Percentiles rank a stretch among this genome's conserved stretches.
Evolutionary conservation across 2,113 vertebrate species (phyloP).

Genomic region (Nothoprocta perdicaria): DNA sequence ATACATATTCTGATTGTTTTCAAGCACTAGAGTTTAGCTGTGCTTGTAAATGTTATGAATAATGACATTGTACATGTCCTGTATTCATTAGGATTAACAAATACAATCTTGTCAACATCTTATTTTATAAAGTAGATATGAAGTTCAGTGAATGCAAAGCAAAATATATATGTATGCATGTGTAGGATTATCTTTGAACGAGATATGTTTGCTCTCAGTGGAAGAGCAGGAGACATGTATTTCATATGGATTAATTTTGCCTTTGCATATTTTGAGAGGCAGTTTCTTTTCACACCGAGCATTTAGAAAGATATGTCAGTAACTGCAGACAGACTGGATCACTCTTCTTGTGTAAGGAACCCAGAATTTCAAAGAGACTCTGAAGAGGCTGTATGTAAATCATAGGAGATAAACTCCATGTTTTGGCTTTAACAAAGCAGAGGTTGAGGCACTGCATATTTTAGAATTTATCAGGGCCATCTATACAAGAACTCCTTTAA

Average conservation of each 20-base stretch:
- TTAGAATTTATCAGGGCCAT: no score
- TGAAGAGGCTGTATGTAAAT: not conserved
- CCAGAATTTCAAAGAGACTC: not conserved
- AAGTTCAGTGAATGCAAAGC: not conserved
- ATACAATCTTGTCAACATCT: not conserved
- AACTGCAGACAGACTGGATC: not conserved
- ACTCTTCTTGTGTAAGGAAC: not conserved
- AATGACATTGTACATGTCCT: not conserved
- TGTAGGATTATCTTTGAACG: not conserved
- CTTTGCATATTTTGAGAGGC: not conserved
- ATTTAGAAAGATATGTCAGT: not conserved
- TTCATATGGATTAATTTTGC: not conserved
- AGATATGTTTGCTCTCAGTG: not conserved
- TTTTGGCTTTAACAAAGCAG: not conserved
- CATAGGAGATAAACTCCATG: not conserved
- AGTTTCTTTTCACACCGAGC: not conserved
- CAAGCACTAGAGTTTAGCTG: constrained; percentile 22
- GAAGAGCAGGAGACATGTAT: not conserved
- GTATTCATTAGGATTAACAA: constrained; percentile 6
- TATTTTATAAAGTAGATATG: not conserved
- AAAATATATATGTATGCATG: not conserved
- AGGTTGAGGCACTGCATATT: not conserved
- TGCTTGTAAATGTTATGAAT: constrained; percentile 26
- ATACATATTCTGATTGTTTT: constrained; percentile 56
- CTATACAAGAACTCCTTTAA: not conserved